Evolutionary conservation across 37 sponge, comb jelly and placozoan species (phyloP), one percentile per base, ranked within the genome.

Genomic region (Eunapius fragilis): DNA sequence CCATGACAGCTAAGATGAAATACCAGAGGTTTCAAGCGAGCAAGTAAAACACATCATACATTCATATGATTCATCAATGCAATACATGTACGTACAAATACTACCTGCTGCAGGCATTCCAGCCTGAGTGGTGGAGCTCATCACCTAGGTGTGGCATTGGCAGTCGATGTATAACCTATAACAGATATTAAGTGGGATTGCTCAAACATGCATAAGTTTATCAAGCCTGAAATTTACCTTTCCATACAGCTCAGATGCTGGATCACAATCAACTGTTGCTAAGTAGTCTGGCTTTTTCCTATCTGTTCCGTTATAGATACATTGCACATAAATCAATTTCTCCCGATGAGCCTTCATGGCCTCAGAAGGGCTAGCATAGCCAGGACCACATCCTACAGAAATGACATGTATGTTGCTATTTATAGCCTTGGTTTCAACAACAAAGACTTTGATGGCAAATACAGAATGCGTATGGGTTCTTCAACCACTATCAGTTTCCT

Each of bases 81-180:
- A n/a, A n/a, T n/a, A n/a, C n/a, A n/a, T 71, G 72, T 71, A 31
- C 27, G 6, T 14, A 41, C 41, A 80, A 30, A 11, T 68, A 67
- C 31, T 68, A 89, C 95, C 93, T 94, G 92, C 97, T 93, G 81
- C 97, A 96, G 37, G 97, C 88, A 74, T 96, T 96, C 97, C 97
- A 96, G 47, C 97, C 97, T 70, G 85, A 77, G 80, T 96, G 97
- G 49, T 96, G 97, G 24, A 96, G 87, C 90, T 96, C 97, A 84
- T 96, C 97, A 11, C 72, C 92, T 34, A 47, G 9, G 37, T 91
- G 41, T 4, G 79, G 78, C 94, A 96, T 94, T 12, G 90, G 80
- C 26, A 96, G 88, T 0, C 88, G 78, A 69, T 94, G 92, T 2
- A 96, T 89, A 25, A 96, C 92, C 96, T 96, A 31, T 17, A 58